Evolutionary conservation across 2,888 invertebrate genomes (phyloP), one percentile per base, ranked within the genome.

Genomic region (Allophyes oxyacanthae): DNA sequence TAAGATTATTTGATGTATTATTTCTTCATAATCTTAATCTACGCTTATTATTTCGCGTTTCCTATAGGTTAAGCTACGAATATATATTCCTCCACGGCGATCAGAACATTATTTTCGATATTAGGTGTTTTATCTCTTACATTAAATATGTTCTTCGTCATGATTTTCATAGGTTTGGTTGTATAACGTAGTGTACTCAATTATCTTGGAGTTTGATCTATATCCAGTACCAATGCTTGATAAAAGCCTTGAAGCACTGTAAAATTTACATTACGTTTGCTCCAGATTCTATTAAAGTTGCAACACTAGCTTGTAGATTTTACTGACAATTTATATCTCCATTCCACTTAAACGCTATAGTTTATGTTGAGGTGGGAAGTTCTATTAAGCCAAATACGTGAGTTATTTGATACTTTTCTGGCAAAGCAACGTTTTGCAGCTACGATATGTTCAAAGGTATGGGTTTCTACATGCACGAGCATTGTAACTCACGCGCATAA

Each of bases 211-310:
- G 72, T 82, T 77, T 78, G 79, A 85, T 85, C 83, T 81, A 78
- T 73, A 77, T 72, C 78, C 69, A 82, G 71, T 79, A 81, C 68
- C 81, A 81, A 81, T 82, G 81, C 78, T 78, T 78, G 78, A 77
- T 76, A 74, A 76, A 76, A 79, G 79, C 81, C 80, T 82, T 77
- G 76, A 75, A 79, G 81, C 78, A 78, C 80, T 81, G 75, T 84
- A 79, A 80, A 87, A 88, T 88, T 87, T 86, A 85, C 86, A 87
- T 87, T 89, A 84, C 81, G 78, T 81, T 84, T 85, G 88, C 83
- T 88, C 88, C 76, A 88, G 84, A 83, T 87, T 87, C 79, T 78
- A 78, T 83, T 83, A 71, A 72, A 78, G 77, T 88, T 87, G 83
- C 87, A 77, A 86, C 82, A 87, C 49, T 59, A 51, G 79, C 77